phyloP scores from a whole-genome alignment of 23 tunicate genomes.

The Corella eumyota region DNA sequence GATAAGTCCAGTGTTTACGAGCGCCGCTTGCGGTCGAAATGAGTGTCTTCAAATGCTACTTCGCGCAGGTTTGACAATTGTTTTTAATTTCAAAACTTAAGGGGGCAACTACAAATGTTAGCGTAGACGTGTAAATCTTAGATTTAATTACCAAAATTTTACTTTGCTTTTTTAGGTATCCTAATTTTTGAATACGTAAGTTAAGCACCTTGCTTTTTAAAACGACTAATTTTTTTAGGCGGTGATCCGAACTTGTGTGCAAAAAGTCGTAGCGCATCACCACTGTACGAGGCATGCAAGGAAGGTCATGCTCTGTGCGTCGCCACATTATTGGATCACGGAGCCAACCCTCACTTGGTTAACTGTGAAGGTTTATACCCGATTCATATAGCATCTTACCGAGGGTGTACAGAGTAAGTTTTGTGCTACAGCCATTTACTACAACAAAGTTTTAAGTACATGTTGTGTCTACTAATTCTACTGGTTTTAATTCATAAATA shows the following conservation, averaged over 20 bases:
- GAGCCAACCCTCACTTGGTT: conserved; percentile 66
- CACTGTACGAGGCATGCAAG: conserved; percentile 84
- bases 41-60: conserved; percentile 45
- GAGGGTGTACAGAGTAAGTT: conserved; percentile 49
- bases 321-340: conserved; percentile 31
- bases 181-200: too few relatives aligned
- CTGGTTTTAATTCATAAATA: too few relatives aligned
- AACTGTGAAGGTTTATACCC: conserved; percentile 84
- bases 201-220: too few relatives aligned
- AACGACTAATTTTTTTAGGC: too few relatives aligned
- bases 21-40: conserved; percentile 86
- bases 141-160: too few relatives aligned
- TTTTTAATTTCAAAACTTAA: too few relatives aligned
- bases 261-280: conserved; percentile 58
- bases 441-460: too few relatives aligned
- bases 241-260: conserved; percentile 80
- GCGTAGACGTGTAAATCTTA: too few relatives aligned
- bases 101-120: too few relatives aligned
- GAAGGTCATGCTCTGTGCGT: conserved; percentile 66
- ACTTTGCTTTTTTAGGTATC: too few relatives aligned
- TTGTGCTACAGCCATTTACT: neutral
- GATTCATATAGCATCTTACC: conserved; percentile 52
- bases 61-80: conserved; percentile 14
- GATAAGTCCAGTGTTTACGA: conserved; percentile 69
- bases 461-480: too few relatives aligned